A percentile compares a stretch with the other conserved stretches of the same genome.
Conservation (phyloP, 2,113 vertebrate species). For the Pseudopipra pipra region DNA sequence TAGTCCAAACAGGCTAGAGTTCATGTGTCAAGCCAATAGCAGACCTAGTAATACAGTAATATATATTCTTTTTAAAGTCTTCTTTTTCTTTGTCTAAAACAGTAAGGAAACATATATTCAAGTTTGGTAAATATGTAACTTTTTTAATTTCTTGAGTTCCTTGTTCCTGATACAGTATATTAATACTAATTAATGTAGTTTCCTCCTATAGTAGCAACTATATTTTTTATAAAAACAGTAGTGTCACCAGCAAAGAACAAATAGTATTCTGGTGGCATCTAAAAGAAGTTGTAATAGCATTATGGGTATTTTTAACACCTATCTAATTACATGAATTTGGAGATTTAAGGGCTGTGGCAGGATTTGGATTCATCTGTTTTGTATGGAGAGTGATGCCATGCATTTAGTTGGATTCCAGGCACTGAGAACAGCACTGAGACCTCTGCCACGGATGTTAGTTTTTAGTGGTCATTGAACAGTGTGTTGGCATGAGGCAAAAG, state of each 20-base stretch:
- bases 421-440: background rate
- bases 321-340: slow-evolving; percentile 6
- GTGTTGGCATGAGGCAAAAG: background rate
- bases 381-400: background rate
- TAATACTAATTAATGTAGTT: background rate
- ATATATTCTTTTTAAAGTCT: background rate
- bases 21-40: background rate
- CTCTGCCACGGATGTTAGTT: background rate
- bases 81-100: background rate
- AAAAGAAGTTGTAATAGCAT: background rate
- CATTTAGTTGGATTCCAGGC: background rate
- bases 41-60: background rate
- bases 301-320: background rate
- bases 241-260: background rate
- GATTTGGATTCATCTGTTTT: background rate
- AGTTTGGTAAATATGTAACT: background rate
- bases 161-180: background rate
- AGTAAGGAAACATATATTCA: background rate
- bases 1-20: background rate
- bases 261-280: background rate
- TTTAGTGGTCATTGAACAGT: background rate
- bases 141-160: background rate
- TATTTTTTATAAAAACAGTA: background rate
- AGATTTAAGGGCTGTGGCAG: background rate
- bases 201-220: background rate